Conservation (phyloP, 1,140 invertebrate genomes). For the Sinella curviseta region DNA sequence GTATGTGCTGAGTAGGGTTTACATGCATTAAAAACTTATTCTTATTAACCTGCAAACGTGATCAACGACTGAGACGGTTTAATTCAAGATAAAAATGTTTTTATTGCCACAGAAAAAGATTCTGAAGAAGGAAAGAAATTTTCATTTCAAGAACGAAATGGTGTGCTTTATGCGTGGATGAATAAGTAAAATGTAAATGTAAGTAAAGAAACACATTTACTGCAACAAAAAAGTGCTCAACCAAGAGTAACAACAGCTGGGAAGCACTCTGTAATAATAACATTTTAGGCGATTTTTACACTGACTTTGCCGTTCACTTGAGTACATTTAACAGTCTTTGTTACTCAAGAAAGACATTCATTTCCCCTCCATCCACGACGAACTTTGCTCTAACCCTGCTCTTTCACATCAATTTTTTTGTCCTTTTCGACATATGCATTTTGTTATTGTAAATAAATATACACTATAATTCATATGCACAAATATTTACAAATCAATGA, state of each 20-base stretch:
- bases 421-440: too few relatives aligned
- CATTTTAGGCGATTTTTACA: neutral
- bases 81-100: neutral
- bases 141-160: too few relatives aligned
- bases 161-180: neutral
- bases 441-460: too few relatives aligned
- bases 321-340: neutral
- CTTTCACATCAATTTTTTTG: neutral
- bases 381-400: neutral
- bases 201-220: neutral
- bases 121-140: neutral
- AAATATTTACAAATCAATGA: too few relatives aligned
- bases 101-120: neutral
- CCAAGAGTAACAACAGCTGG: neutral
- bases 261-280: neutral
- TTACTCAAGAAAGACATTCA: neutral
- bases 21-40: neutral
- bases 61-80: neutral
- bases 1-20: too few relatives aligned
- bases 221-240: neutral
- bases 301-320: neutral
- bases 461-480: too few relatives aligned
- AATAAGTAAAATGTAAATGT: neutral
- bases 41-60: neutral
- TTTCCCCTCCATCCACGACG: neutral